Base-by-base conservation (phyloP, 2,888 invertebrate genomes). In the Acronicta leporina region DNA sequence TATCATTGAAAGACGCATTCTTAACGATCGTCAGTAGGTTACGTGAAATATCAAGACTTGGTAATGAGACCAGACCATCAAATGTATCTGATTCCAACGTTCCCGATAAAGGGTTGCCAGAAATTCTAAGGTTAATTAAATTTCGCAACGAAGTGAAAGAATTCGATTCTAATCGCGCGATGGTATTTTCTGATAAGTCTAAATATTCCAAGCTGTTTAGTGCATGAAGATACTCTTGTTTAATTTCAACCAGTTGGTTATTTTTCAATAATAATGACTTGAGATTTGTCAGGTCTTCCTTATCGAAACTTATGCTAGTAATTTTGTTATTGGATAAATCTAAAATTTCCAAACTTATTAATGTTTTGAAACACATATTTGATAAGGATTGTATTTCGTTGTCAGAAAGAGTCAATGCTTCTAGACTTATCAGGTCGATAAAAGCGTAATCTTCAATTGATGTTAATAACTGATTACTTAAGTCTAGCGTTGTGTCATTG, bases 251-350 rank as follows among this genome's bases (percentile, higher is more conserved):
- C n/a, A 92, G 67, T 38, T 70, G 61, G 65, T 92, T 92, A 48
- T 87, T 79, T 56, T 67, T 72, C 13, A 92, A 63, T 9, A 72
- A 73, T 2, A 92, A 66, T 4, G 74, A 72, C 40, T 66, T 58
- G 2, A 92, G 84, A 67, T 68, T 85, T 6, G 65, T 27, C 0
- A 92, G 75, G 69, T 88, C 85, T 8, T 73, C 63, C 60, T 81
- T 87, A 13, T 86, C 77, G 54, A 92, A 89, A 59, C 81, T 79
- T 45, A 92, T 73, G n/a, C 62, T 75, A 13, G 42, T 51, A 20
- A 92, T 84, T 62, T 79, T 72, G 57, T 92, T 92, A 58, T 82
- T 62, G 10, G 91, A 90, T 42, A 92, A 76, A 63, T 92, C 89
- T 55, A 92, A 68, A 0, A 59, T 16, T 15, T 61, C 61, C 44